Percentiles rank a stretch among this genome's conserved stretches.
Evolutionary conservation across 2,113 vertebrate genomes (phyloP).

Genomic region (Proterorhinus semilunaris): DNA sequence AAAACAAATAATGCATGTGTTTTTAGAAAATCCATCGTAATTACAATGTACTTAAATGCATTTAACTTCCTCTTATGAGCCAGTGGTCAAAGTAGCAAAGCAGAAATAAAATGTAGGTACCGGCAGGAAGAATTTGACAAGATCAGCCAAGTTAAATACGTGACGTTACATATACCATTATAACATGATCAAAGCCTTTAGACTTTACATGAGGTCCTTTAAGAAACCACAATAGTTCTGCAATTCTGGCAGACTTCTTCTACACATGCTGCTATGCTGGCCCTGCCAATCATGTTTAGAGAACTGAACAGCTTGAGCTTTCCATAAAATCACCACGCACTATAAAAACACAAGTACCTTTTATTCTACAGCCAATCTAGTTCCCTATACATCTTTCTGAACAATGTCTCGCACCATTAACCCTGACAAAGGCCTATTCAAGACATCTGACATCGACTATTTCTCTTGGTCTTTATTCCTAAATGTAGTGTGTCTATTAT

Average conservation of each 20-base stretch:
- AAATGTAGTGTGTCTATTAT: conserved; percentile 18
- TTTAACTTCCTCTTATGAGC: too few species aligned
- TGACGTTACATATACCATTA: too few species aligned
- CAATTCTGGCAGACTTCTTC: conserved; percentile 12
- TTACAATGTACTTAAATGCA: too few species aligned
- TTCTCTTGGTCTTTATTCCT: neutral
- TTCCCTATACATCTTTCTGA: conserved; percentile 16
- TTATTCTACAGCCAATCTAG: conserved; percentile 2
- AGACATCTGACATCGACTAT: conserved; percentile 14
- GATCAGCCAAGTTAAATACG: too few species aligned
- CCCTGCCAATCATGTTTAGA: conserved; percentile 22
- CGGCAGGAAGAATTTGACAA: too few species aligned
- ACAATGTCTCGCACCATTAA: conserved; percentile 34
- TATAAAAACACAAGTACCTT: conserved; percentile 12
- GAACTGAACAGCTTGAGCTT: conserved; percentile 19
- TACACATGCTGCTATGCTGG: conserved; percentile 8
- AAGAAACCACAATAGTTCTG: neutral
- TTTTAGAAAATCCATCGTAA: too few species aligned
- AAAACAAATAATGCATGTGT: too few species aligned
- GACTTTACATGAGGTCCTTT: too few species aligned
- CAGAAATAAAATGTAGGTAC: too few species aligned
- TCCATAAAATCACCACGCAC: neutral
- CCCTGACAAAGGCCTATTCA: conserved; percentile 17
- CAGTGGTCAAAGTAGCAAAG: too few species aligned
- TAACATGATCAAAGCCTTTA: too few species aligned